Conservation (phyloP, 2,113 vertebrate species). For the Chaetura pelagica region DNA sequence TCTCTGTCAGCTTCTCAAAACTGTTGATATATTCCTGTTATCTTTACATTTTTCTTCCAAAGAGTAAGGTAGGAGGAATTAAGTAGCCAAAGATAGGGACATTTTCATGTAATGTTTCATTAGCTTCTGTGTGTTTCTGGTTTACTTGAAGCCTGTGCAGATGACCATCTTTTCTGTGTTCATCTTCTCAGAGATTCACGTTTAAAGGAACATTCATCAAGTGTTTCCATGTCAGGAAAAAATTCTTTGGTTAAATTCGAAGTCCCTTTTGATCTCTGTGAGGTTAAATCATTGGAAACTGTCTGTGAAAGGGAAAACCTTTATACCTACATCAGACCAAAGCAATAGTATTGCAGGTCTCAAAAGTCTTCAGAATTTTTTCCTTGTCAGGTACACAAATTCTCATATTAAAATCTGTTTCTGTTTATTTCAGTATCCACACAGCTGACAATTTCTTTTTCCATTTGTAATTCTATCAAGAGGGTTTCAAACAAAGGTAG, state of each 20-base stretch:
- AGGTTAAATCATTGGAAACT: neutral
- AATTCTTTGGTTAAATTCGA: neutral
- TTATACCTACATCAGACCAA: neutral
- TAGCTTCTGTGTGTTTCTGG: neutral
- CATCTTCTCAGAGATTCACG: neutral
- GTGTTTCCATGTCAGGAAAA: neutral
- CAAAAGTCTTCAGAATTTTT: neutral
- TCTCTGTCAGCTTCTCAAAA: slow-evolving; percentile 11
- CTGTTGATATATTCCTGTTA: slow-evolving; percentile 17
- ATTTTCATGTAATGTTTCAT: neutral
- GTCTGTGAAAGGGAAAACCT: neutral
- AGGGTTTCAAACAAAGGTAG: neutral
- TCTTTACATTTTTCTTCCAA: slow-evolving; percentile 5
- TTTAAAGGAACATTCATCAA: slow-evolving; percentile 30
- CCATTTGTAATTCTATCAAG: slow-evolving; percentile 31
- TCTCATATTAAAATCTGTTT: neutral
- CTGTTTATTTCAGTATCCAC: slow-evolving; percentile 9
- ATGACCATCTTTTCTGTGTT: neutral
- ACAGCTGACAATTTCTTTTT: slow-evolving; percentile 7
- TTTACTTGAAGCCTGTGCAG: neutral
- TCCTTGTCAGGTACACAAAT: neutral
- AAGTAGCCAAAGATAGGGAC: neutral
- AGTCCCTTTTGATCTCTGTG: slow-evolving; percentile 4
- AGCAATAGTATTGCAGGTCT: neutral
- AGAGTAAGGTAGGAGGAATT: neutral